A percentile compares a stretch with the other conserved stretches of the same genome.
Evolutionary conservation across 2,888 invertebrate species (phyloP).

Genomic region (Dolichopus griseipennis): DNA sequence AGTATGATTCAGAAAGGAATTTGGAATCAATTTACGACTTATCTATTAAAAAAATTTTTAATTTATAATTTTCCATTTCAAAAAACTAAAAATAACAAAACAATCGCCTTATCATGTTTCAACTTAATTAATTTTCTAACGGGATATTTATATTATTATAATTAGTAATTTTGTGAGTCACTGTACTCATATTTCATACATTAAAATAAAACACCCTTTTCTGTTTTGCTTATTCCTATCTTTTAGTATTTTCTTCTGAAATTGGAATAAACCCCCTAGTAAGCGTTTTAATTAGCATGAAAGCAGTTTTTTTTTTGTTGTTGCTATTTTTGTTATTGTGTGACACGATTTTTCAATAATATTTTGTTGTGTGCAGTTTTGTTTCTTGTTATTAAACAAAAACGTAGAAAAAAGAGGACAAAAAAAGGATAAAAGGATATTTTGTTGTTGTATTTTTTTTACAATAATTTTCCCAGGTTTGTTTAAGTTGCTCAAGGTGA

Average conservation of each 20-base stretch:
- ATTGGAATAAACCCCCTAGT: neutral
- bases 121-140: too few relatives aligned
- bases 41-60: too few relatives aligned
- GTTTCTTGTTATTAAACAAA: neutral
- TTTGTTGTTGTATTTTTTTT: neutral
- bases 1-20: too few relatives aligned
- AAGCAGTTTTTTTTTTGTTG: neutral
- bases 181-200: too few relatives aligned
- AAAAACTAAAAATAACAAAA: too few relatives aligned
- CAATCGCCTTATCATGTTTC: too few relatives aligned
- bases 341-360: neutral
- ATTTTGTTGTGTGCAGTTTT: neutral
- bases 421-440: neutral
- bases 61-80: too few relatives aligned
- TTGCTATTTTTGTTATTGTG: too few relatives aligned
- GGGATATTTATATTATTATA: too few relatives aligned
- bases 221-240: neutral
- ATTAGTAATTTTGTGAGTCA: too few relatives aligned
- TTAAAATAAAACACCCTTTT: too few relatives aligned
- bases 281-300: conserved; percentile 1
- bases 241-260: neutral
- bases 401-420: neutral
- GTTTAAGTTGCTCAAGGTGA: neutral
- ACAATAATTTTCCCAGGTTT: neutral
- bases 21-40: too few relatives aligned